Base-by-base conservation (phyloP, 2,113 vertebrate genomes). In the Macroglossus sobrinus region DNA sequence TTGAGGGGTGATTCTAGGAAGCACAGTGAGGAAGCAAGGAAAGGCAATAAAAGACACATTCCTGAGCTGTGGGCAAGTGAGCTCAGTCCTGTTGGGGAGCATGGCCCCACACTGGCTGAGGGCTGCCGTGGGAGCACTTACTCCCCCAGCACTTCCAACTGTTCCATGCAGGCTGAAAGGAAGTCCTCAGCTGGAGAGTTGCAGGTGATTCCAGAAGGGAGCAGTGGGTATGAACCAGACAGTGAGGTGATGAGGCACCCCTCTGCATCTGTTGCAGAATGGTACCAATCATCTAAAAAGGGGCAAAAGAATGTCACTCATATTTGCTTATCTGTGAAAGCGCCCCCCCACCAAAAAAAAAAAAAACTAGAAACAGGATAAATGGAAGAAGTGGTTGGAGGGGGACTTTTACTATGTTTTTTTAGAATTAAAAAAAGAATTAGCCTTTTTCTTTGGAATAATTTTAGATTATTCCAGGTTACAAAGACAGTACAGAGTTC, bases 401-500 rank as follows among this genome's bases (percentile, higher is more conserved):
- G 38, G 24, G 57, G 47, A 68, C 47, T 79, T 82, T 95, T 74
- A 89, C 84, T 57, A 66, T 43, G 16, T n/a, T 78, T 89, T 76
- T 76, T 92, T 59, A 91, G 68, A 80, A 91, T 85, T 30, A 47
- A 80, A 68, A 85, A 59, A 84, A 84, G 57, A 59, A 47, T 47
- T 47, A 72, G 16, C 24, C 40, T 89, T 89, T 93, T 89, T 75
- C 86, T 85, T 96, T 84, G 33, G 74, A 93, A 89, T 76, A 50
- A 35, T 86, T 66, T 91, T 85, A 66, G 82, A 79, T 95, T 89
- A 76, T 92, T 91, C 61, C 43, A 68, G 68, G 63, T 92, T 93
- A 72, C 79, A 93, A 93, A 94, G 68, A 82, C 16, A 82, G 88
- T 38, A 89, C 74, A 92, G 93, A 91, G 84, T 75, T 92, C 95